These are phyloP conservation scores for Cyaniris semiargus DNA, from an alignment of 2,888 invertebrate genomes.

Conservation along the genomic window DNA sequence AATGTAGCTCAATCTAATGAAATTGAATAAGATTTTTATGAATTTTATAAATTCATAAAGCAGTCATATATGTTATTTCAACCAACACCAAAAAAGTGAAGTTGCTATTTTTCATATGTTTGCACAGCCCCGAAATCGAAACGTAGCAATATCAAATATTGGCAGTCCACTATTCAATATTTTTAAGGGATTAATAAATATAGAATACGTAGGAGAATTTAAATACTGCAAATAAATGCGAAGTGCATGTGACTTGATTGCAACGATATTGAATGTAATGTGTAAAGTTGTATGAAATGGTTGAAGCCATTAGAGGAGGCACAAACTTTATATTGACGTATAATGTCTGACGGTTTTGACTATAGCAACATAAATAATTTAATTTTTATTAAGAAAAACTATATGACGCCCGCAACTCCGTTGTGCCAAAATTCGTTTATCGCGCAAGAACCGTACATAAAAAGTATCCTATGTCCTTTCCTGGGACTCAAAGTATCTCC, in stretches of 20 bases:
- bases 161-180: constrained; percentile 18
- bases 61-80: background rate
- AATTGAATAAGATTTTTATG: no score
- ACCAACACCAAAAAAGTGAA: background rate
- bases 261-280: background rate
- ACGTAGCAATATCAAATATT: constrained; percentile 6
- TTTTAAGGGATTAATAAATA: constrained; percentile 6
- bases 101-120: constrained; percentile 3
- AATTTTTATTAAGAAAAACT: background rate
- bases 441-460: no score
- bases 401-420: no score
- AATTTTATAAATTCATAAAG: background rate
- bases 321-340: no score
- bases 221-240: background rate
- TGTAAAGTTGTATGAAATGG: background rate
- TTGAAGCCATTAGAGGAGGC: no score
- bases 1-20: no score
- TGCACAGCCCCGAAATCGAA: constrained; percentile 1
- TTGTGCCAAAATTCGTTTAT: no score
- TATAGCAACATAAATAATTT: background rate
- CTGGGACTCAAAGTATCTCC: no score
- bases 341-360: no score
- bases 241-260: background rate
- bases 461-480: no score
- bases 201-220: background rate